Percentiles rank a stretch among this genome's conserved stretches.
Evolutionary conservation across 2,888 invertebrate genomes (phyloP).

Genomic region (Tetranychus truncatus): DNA sequence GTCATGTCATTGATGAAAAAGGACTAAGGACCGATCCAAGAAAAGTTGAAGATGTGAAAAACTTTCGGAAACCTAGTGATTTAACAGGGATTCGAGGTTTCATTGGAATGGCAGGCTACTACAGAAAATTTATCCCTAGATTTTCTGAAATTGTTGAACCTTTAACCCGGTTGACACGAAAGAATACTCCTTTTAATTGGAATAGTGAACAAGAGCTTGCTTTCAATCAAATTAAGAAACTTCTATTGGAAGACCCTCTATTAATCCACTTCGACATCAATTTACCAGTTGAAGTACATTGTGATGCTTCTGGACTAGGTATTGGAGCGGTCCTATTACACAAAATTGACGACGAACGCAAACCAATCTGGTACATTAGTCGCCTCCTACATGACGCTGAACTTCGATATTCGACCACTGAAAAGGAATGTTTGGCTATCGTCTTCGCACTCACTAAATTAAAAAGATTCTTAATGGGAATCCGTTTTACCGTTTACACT

Average conservation of each 20-base stretch:
- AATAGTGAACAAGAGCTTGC: not conserved
- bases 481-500: constrained; percentile 11
- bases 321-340: not conserved
- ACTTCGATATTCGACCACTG: constrained; percentile 11
- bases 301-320: constrained; percentile 14
- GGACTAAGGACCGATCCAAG: constrained; percentile 13
- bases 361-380: not conserved
- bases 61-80: constrained; percentile 15
- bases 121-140: constrained; percentile 7
- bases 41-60: constrained; percentile 9
- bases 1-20: constrained; percentile 2
- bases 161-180: not conserved
- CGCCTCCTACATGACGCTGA: not conserved
- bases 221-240: not conserved
- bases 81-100: constrained; percentile 4
- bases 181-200: not conserved
- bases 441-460: not conserved
- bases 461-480: not conserved
- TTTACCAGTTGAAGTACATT: constrained; percentile 11
- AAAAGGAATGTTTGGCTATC: constrained; percentile 12
- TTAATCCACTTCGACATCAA: constrained; percentile 12
- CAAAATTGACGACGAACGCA: not conserved
- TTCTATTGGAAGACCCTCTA: not conserved
- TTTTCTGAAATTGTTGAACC: not conserved
- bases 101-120: not conserved